These are phyloP conservation scores for Pteropus alecto DNA, from an alignment of 2,113 vertebrate species.

Conservation along the genomic window DNA sequence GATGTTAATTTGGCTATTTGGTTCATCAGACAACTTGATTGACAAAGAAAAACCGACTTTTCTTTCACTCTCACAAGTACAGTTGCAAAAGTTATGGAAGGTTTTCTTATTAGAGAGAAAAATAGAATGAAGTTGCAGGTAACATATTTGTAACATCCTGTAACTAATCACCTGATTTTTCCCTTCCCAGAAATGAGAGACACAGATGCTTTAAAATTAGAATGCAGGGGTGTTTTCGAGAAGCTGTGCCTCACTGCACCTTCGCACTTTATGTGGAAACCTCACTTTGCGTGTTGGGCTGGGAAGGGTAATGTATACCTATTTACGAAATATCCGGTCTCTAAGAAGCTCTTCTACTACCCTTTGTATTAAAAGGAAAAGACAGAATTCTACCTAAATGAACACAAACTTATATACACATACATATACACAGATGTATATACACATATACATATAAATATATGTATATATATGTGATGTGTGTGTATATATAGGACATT, in stretches of 20 bases:
- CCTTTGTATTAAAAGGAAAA: not conserved
- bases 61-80: not conserved
- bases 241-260: not conserved
- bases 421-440: not conserved
- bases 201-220: not conserved
- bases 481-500: not conserved
- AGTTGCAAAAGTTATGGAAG: not conserved
- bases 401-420: not conserved
- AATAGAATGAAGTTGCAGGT: not conserved
- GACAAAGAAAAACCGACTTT: not conserved
- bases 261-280: not conserved
- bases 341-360: not conserved
- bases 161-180: slow-evolving; percentile 15
- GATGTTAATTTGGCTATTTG: not conserved
- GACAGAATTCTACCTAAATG: not conserved
- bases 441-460: not conserved
- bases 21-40: not conserved
- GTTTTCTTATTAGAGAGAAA: not conserved
- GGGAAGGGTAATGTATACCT: not conserved
- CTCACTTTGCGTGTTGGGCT: not conserved
- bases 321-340: not conserved
- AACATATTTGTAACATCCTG: slow-evolving; percentile 40
- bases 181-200: not conserved
- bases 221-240: not conserved
- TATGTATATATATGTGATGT: not conserved